Evolutionary conservation across 2,797 vertebrate genomes (phyloP), one percentile per base, ranked within the genome.

Genomic region (Eurystomus glaucurus): DNA sequence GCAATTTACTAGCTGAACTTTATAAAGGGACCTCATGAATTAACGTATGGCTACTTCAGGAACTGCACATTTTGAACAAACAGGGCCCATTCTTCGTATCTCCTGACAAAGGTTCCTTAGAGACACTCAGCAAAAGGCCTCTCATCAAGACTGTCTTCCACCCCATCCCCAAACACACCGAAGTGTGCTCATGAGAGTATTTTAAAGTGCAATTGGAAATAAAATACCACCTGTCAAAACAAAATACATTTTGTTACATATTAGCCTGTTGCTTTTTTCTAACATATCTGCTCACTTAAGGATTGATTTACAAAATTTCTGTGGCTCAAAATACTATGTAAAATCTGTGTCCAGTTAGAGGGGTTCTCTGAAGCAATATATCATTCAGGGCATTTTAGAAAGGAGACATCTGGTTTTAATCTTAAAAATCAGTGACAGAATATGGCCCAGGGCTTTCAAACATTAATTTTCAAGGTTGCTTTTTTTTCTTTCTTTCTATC

Each of bases 391-490:
- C 1, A 28, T 37, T 69, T 84, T 17, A 66, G 45, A 52, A 85
- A 71, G 10, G 37, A 66, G 17, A 41, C 48, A 60, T 93, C 71
- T 71, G 60, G 6, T 91, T 95, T 76, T 75, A 84, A 86, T 84
- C 66, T 72, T 55, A 62, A 81, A 88, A 93, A 72, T 62, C 33
- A 85, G 25, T 39, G 39, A 10, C 7, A 14, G 15, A 13, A 50
- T 43, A 66, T 76, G 41, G 20, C 43, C 23, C 18, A 57, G 41
- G 50, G 21, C 41, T 91, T 95, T 79, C 50, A 62, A 84, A 88
- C 26, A 31, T 52, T 57, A 29, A 65, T 81, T 96, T 90, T 90
- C 31, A 81, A 48, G 25, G 20, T 48, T 78, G 37, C 5, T 20
- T 41, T 41, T 29, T 14, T 31, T 23, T 62, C 51, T 50, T 33